phyloP scores from a whole-genome alignment of 2,797 vertebrate species.

The Stomatorhinus walkeri region DNA sequence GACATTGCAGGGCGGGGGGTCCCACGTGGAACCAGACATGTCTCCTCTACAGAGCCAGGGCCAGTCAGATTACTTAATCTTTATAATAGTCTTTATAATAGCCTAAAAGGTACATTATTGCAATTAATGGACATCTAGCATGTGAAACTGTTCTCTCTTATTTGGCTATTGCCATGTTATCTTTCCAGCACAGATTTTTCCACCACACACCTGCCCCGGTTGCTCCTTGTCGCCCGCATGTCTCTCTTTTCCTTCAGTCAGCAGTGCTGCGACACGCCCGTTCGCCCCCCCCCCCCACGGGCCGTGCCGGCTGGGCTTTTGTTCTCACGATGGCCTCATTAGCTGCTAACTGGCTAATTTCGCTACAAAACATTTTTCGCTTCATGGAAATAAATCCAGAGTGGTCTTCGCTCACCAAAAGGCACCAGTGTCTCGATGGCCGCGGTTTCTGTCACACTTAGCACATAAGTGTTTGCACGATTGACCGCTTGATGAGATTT shows the following conservation, averaged over 20 bases:
- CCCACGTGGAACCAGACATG: not conserved
- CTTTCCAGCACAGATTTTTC: not conserved
- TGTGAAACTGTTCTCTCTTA: not conserved
- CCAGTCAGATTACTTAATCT: conserved; percentile 4
- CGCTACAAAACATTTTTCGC: not conserved
- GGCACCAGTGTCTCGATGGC: not conserved
- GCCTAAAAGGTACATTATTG: not conserved
- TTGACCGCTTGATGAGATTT: not conserved
- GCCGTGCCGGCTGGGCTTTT: not conserved
- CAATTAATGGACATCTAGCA: not conserved
- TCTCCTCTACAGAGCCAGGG: not conserved
- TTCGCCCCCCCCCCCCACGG: not conserved
- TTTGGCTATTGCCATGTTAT: not conserved
- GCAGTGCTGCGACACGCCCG: not conserved
- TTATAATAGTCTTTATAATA: not conserved
- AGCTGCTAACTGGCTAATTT: not conserved
- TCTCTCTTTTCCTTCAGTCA: not conserved
- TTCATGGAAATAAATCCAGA: not conserved
- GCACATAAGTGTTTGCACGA: not conserved
- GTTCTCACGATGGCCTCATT: not conserved
- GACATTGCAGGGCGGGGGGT: conserved; percentile 29
- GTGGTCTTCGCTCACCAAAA: not conserved
- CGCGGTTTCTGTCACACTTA: not conserved
- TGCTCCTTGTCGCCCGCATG: not conserved
- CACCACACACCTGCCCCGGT: not conserved